phyloP scores from a whole-genome alignment of 2,888 invertebrate species.

The Phragmatobia fuliginosa region DNA sequence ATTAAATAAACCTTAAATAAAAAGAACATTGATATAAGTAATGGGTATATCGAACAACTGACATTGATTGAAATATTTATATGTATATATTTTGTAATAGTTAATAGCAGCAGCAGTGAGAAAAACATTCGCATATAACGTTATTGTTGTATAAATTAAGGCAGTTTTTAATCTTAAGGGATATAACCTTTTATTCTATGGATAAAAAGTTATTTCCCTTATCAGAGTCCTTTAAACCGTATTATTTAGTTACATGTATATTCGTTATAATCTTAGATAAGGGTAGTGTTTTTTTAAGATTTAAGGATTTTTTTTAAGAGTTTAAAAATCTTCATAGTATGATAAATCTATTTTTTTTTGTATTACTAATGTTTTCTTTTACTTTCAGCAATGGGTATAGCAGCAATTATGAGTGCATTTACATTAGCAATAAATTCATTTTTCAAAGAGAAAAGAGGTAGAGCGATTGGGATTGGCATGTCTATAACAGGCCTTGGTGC shows the following conservation, averaged over 20 bases:
- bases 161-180: no score
- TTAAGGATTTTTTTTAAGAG: no score
- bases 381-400: constrained; percentile 88
- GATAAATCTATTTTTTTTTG: background rate
- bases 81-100: background rate
- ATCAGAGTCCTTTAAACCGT: no score
- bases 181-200: no score
- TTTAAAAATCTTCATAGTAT: background rate
- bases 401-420: constrained; percentile 87
- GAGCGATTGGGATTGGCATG: constrained; percentile 88
- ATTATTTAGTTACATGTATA: no score
- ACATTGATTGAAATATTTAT: background rate
- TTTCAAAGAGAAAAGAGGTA: constrained; percentile 87
- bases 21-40: no score
- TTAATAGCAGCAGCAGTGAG: background rate
- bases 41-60: no score
- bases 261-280: background rate
- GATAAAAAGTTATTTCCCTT: no score
- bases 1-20: no score
- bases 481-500: constrained; percentile 89
- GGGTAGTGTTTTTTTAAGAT: background rate
- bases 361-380: constrained; percentile 47
- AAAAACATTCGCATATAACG: no score
- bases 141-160: no score
- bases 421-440: constrained; percentile 89